Evolutionary conservation across 2,113 vertebrate species (phyloP), one percentile per base, ranked within the genome.

Genomic region (Globicephala melas): DNA sequence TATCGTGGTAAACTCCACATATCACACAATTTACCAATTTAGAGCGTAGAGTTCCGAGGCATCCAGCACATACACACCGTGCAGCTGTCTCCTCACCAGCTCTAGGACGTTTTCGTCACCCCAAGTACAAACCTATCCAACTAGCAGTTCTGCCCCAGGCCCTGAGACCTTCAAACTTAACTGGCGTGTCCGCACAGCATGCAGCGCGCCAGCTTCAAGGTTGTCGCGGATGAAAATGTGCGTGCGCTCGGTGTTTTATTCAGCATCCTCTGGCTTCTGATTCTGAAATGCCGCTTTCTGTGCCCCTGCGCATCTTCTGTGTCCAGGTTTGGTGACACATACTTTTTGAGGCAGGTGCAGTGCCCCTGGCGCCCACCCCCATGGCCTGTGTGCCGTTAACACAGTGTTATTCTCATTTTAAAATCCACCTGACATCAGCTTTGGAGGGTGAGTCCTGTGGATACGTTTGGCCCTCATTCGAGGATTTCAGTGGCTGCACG

Each of bases 211-310:
- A 12, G 3, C 36, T 71, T 58, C 85, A 1, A 6, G 68, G 53
- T 0, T 60, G 68, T 2, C 12, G 13, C 5, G 28, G 85, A 33
- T 9, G 13, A 41, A 23, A 28, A 50, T 17, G 53, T 6, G 5
- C 18, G 3, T 2, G 5, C 2, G 3, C 9, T 13, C 15, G 28
- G 26, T 3, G 7, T 20, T 53, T 4, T 68, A 2, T 18, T 17
- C 6, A 1, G 2, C 7, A 23, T 50, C 17, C 20, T 31, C 7
- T 58, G 33, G 50, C 8, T 28, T 82, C 26, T 55, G 8, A 21
- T 13, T 86, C 44, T 20, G 47, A 28, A 26, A 55, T 26, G 8
- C 63, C 1, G n/a, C 17, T 70, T 4, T 18, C 50, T 47, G 15
- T 1, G 10, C 26, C 18, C 13, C 33, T 9, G 33, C 10, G 11